Base-by-base conservation (phyloP, 2,113 vertebrate species). In the Ia io region DNA sequence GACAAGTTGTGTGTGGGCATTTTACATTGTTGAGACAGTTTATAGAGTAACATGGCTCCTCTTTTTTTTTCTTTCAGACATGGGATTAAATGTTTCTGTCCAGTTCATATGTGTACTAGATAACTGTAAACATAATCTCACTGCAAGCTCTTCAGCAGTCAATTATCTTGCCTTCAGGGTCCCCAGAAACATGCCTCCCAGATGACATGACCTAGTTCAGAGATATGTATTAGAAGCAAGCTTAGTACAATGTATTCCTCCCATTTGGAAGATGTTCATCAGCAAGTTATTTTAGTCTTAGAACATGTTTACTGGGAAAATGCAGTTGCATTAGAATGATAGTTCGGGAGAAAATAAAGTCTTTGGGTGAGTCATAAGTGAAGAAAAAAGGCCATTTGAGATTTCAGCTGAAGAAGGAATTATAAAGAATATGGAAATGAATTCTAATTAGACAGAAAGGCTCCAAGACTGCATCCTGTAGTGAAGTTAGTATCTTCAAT, bases 371-470 rank as follows among this genome's bases (percentile, higher is more conserved):
- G 90, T 98, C 97, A 97, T 96, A 96, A 98, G 82, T 97, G 84
- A 92, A 96, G 88, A 74, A 94, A 97, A 47, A 98, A 97, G 97
- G 93, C 97, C 96, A 97, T 97, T 97, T 96, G 96, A 98, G 97
- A 98, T 98, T 97, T 97, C 93, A 97, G 69, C 93, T 97, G 96
- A 96, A 97, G 90, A 91, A 98, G 47, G 91, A 97, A 98, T 93
- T 96, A 96, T 97, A 96, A 98, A 97, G 91, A 98, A 97, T 97
- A 98, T 98, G 97, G 96, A 98, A 98, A 98, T 97, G 79, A 97
- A 98, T 97, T 98, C 84, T 97, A 97, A 98, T 98, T 98, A 98
- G 93, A 97, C 95, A 91, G 84, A 97, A 98, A 97, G 92, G 71
- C 95, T 98, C 88, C 83, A 97, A 97, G 96, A 97, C 90, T 97